A percentile compares a stretch with the other conserved stretches of the same genome.
Evolutionary conservation across 2,888 invertebrate species (phyloP).

Genomic region (Netelia fuscicornis): DNA sequence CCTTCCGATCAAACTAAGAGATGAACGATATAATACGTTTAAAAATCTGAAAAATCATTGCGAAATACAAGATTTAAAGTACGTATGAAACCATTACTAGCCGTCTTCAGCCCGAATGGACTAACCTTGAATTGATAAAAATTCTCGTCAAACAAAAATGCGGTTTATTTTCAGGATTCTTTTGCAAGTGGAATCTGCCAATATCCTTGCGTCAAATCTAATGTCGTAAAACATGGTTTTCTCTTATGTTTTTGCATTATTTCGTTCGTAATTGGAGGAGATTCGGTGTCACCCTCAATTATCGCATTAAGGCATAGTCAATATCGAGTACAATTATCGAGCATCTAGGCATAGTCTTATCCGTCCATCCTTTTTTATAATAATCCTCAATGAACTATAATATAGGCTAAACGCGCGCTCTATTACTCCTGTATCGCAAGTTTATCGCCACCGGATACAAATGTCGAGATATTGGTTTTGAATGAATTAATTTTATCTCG

Average conservation of each 20-base stretch:
- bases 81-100: constrained; percentile 69
- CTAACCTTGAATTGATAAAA: constrained; percentile 74
- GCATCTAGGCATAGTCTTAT: constrained; percentile 50
- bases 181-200: constrained; percentile 33
- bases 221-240: constrained; percentile 23
- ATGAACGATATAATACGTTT: constrained; percentile 76
- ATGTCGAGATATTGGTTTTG: constrained; percentile 21
- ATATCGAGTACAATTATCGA: background rate
- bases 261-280: constrained; percentile 39
- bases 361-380: constrained; percentile 39
- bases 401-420: constrained; percentile 32
- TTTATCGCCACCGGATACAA: constrained; percentile 42
- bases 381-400: constrained; percentile 48
- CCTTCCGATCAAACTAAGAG: constrained; percentile 72
- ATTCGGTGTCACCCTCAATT: constrained; percentile 45
- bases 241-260: constrained; percentile 52
- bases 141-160: constrained; percentile 67
- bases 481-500: constrained; percentile 13
- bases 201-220: constrained; percentile 52
- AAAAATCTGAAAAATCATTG: constrained; percentile 71
- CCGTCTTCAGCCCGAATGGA: constrained; percentile 76
- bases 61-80: constrained; percentile 66
- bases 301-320: constrained; percentile 20
- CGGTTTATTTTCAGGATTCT: constrained; percentile 61
- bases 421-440: constrained; percentile 17